Conservation (phyloP, 2,797 vertebrate genomes). For the Vireo griseus region DNA sequence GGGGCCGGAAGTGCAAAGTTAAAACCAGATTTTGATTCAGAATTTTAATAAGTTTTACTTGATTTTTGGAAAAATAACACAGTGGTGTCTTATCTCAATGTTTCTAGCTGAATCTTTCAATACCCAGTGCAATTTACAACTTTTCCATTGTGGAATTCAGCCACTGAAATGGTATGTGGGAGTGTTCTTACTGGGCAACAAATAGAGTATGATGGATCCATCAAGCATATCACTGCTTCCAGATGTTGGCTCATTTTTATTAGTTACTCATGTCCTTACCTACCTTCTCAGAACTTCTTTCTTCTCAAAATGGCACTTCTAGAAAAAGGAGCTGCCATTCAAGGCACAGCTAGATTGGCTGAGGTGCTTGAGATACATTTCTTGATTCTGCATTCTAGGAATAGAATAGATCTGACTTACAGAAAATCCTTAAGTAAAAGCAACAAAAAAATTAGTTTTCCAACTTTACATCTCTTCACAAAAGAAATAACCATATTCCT, state of each 20-base stretch:
- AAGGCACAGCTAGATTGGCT: neutral
- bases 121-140: conserved; percentile 9
- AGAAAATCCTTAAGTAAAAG: conserved; percentile 39
- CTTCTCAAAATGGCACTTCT: conserved; percentile 34
- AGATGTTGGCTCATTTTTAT: conserved; percentile 61
- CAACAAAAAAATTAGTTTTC: neutral
- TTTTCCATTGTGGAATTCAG: conserved; percentile 25
- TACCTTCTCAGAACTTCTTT: conserved; percentile 54
- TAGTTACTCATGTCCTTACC: conserved; percentile 11
- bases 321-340: conserved; percentile 8
- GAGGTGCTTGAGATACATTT: neutral
- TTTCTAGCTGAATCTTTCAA: conserved; percentile 53
- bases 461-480: neutral
- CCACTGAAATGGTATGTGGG: conserved; percentile 26
- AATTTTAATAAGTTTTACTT: conserved; percentile 22
- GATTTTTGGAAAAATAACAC: conserved; percentile 61
- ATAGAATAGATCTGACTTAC: conserved; percentile 27
- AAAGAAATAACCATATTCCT: neutral
- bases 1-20: neutral
- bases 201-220: conserved; percentile 54
- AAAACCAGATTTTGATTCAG: conserved; percentile 38
- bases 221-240: conserved; percentile 63
- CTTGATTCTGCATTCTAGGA: conserved; percentile 9
- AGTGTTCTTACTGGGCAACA: conserved; percentile 46
- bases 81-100: neutral